These are phyloP conservation scores for Sandelia bainsii DNA, from an alignment of 2,797 vertebrate genomes.

Conservation along the genomic window DNA sequence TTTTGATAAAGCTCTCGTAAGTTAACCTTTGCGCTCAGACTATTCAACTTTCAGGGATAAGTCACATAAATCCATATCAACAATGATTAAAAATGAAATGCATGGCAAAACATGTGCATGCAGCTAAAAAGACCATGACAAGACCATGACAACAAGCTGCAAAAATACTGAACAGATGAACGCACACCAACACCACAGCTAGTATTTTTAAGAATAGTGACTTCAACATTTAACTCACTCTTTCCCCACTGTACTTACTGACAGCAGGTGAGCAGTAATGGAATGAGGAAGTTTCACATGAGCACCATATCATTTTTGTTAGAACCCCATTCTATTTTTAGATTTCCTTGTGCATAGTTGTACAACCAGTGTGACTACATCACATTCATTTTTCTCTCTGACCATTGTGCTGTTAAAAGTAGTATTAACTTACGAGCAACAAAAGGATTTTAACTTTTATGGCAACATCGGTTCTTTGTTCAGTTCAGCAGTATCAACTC, in stretches of 20 bases:
- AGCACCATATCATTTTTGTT: neutral
- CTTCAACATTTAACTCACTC: too few relatives aligned
- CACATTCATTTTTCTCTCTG: neutral
- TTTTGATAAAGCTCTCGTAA: neutral
- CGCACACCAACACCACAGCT: too few relatives aligned
- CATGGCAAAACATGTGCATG: too few relatives aligned
- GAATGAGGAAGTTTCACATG: constrained; percentile 40
- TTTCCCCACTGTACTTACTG: neutral
- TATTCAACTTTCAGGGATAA: too few relatives aligned
- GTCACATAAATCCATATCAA: too few relatives aligned
- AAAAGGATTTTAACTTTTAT: neutral
- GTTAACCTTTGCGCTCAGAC: neutral
- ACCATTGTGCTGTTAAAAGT: neutral
- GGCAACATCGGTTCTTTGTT: neutral
- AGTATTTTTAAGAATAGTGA: too few relatives aligned
- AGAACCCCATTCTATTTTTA: neutral
- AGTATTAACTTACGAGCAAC: neutral
- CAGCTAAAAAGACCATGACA: too few relatives aligned
- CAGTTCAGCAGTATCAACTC: neutral
- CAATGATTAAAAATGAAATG: too few relatives aligned
- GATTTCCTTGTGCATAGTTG: neutral
- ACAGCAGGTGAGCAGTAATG: neutral
- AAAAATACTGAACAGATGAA: too few relatives aligned
- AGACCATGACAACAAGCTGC: too few relatives aligned
- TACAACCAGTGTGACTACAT: constrained; percentile 16